Base-by-base conservation (phyloP, 2,888 invertebrate genomes). In the Phorcus lineatus region DNA sequence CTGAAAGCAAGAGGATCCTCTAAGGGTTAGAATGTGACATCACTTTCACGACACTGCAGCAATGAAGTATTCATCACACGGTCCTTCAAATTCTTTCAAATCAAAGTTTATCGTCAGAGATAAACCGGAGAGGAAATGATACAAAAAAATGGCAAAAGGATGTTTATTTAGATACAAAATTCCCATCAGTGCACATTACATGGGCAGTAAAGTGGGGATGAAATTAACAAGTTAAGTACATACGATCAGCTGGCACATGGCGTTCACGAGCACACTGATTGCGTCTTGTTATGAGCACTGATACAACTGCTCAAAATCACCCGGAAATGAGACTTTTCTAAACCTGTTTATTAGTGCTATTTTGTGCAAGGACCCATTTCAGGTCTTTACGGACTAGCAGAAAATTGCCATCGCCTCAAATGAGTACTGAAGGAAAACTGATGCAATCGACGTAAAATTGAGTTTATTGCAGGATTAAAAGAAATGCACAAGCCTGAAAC, bases 321-420 rank as follows among this genome's bases (percentile, higher is more conserved):
- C 62, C 24, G 62, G 62, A 62, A 62, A 62, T 62, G 62, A 62
- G 62, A 62, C 62, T 62, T 62, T 62, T 62, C 62, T 62, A 62
- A 62, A 62, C 62, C 62, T 62, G 62, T 62, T 62, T 62, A 62
- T 62, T 62, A 62, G 62, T 62, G 62, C 62, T 62, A 62, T 62
- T 62, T 62, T 62, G 62, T 62, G 62, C 62, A 62, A 24, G 62
- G 62, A 28, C 62, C 28, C 62, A 62, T 62, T 62, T 62, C 62
- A 62, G 62, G 28, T 28, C 62, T 62, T 62, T 62, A 62, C 62
- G 62, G 62, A 62, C 62, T 62, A 62, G 62, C 62, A 62, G 62
- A 62, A 62, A 62, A 62, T 62, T 62, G 62, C 62, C 62, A 62
- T 62, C 28, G 24, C 62, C 62, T 62, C 62, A 62, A 62, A 62